Evolutionary conservation across 2,888 invertebrate species (phyloP), one percentile per base, ranked within the genome.

Genomic region (Acrobasis consociella): DNA sequence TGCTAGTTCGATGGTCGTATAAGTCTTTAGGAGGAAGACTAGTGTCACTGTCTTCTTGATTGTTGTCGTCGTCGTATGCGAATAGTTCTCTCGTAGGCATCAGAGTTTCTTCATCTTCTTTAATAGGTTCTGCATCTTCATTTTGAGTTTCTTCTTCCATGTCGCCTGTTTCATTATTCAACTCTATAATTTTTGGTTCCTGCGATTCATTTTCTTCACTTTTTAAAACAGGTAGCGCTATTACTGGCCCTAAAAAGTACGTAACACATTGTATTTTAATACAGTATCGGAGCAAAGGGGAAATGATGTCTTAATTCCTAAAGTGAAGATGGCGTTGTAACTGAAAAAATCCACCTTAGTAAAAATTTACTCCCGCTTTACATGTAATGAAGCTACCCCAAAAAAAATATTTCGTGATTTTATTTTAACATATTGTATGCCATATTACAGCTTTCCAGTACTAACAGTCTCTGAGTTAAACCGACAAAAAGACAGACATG

Each of bases 11-110:
- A 5, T 55, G 67, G 9, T 67, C 68, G 9, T 68, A 50, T 49
- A 69, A 55, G 13, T 74, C 70, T 69, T 55, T 70, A 13, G 72
- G 58, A n/a, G 64, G 67, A 31, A 69, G 60, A 63, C 65, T 75
- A 22, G 75, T 71, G 15, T 72, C 73, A 46, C 64, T 72, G 0
- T 72, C 73, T 52, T 68, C 69, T 38, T 65, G 65, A 38, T 16
- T 37, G 8, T 49, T 49, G 7, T 53, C 62, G 55, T 64, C 58
- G 8, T 69, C 65, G 49, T 63, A 62, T n/a, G 17, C 16, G 38
- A 39, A 37, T 16, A 49, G 37, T 16, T 65, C 60, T 38, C 17
- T 49, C 17, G 31, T 31, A 16, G 22, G 16, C 9, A 9, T 42
- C 5, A 52, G 13, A 8, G 11, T 13, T 42, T 56, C 42, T 42